Base-by-base conservation (phyloP, 2,888 invertebrate genomes). In the Dynastes tityus region DNA sequence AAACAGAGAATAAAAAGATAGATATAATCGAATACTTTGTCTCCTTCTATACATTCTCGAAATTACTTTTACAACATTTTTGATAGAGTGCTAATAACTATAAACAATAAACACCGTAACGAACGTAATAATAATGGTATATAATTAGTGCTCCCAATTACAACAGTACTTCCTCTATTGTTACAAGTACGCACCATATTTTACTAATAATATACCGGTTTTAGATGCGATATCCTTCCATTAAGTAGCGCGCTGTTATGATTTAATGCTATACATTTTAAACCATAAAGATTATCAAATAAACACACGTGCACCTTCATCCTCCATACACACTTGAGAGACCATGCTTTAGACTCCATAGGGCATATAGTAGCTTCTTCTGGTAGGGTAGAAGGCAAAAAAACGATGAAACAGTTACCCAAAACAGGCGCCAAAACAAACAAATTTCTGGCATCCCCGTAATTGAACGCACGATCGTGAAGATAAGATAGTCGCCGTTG, bases 341-440 rank as follows among this genome's bases (percentile, higher is more conserved):
- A 27, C 55, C 6, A 22, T 22, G 22, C 55, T 27, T 32, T 32
- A n/a, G 4, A 32, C 32, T 32, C 32, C 32, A 4, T 32, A 27
- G 27, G 32, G 8, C 13, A 13, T 22, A 22, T n/a, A 13, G 29
- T 61, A 11, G 8, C 63, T 29, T 29, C 27, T 63, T 37, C 32
- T 37, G 32, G 5, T 2, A 29, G 13, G 63, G 29, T 13, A 13
- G 63, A 29, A 32, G 13, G 27, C 29, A 32, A 63, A 22, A 22
- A 22, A 58, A 58, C 45, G 8, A 58, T 16, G 55, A 29, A 63
- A 32, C 63, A 32, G 63, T 27, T 27, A 67, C 49, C 67, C 67
- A 76, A 37, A 45, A 37, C 27, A 73, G 73, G 73, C 73, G 73
- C 73, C 73, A 55, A 73, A 73, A 73, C 58, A 73, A 73, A 73